phyloP scores from a whole-genome alignment of 1,140 invertebrate genomes.

The Drosophila leontia region DNA sequence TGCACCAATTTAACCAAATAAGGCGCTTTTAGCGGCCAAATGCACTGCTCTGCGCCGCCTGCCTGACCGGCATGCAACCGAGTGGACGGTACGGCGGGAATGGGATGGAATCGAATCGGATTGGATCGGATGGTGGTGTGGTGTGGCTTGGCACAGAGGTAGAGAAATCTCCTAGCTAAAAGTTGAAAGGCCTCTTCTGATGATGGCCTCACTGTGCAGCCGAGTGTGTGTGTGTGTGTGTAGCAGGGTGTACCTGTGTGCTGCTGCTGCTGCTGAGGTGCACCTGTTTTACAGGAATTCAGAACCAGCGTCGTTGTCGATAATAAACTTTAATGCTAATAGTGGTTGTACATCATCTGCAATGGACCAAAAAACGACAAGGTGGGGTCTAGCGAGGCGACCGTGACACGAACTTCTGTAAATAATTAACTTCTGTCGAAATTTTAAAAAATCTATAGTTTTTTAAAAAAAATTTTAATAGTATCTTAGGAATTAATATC shows the following conservation, averaged over 20 bases:
- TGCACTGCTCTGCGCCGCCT: slow-evolving; percentile 45
- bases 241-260: not conserved
- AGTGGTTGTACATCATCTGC: slow-evolving; percentile 82
- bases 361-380: slow-evolving; percentile 76
- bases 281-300: slow-evolving; percentile 83
- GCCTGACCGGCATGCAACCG: slow-evolving; percentile 63
- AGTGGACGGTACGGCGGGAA: slow-evolving; percentile 12
- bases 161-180: slow-evolving; percentile 71
- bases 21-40: slow-evolving; percentile 82
- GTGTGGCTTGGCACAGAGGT: slow-evolving; percentile 22
- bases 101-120: slow-evolving; percentile 30
- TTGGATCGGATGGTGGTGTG: slow-evolving; percentile 23
- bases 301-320: slow-evolving; percentile 80
- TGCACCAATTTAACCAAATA: slow-evolving; percentile 84
- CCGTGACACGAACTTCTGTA: slow-evolving; percentile 6
- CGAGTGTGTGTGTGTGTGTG: slow-evolving; percentile 9
- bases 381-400: slow-evolving; percentile 28
- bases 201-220: slow-evolving; percentile 37
- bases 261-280: slow-evolving; percentile 32
- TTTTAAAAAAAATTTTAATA: not conserved
- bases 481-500: slow-evolving; percentile 1
- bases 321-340: slow-evolving; percentile 84
- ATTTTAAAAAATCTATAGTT: not conserved
- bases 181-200: slow-evolving; percentile 74
- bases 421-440: not conserved